Evolutionary conservation across 1,140 invertebrate species (phyloP).

Genomic region (Aphaenogaster rudis): DNA sequence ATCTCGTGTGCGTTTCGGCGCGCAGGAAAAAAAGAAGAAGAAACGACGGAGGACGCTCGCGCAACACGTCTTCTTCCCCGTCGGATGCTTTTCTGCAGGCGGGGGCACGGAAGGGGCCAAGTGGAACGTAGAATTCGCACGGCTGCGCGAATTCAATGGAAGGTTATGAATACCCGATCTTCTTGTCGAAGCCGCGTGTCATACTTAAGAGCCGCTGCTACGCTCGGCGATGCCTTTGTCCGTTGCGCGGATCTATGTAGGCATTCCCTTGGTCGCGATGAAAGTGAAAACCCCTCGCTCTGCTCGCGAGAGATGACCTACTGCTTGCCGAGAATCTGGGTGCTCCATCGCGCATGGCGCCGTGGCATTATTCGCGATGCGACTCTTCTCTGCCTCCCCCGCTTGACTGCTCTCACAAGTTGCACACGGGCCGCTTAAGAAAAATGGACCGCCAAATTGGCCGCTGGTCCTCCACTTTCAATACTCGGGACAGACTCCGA

Average conservation of each 20-base stretch:
- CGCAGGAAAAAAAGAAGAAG: neutral
- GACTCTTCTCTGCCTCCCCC: neutral
- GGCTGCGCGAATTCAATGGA: slow-evolving; percentile 80
- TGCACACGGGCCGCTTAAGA: neutral
- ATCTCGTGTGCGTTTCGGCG: neutral
- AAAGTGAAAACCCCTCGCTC: slow-evolving; percentile 86
- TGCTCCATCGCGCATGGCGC: slow-evolving; percentile 74
- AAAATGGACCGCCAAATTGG: slow-evolving; percentile 14
- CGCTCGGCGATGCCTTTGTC: slow-evolving; percentile 70
- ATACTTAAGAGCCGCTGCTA: slow-evolving; percentile 61
- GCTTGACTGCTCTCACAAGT: neutral
- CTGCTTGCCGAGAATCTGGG: slow-evolving; percentile 85
- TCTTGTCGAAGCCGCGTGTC: slow-evolving; percentile 77
- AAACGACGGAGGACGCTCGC: slow-evolving; percentile 11
- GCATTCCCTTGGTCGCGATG: slow-evolving; percentile 82
- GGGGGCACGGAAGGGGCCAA: slow-evolving; percentile 76
- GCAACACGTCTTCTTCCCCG: slow-evolving; percentile 2
- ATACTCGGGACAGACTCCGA: neutral
- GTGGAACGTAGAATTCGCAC: slow-evolving; percentile 81
- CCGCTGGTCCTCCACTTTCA: neutral
- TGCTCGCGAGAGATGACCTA: slow-evolving; percentile 83
- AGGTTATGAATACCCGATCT: slow-evolving; percentile 80
- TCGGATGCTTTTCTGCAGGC: slow-evolving; percentile 1
- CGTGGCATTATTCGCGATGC: slow-evolving; percentile 51
- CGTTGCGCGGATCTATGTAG: slow-evolving; percentile 67